Evolutionary conservation across 2,888 invertebrate species (phyloP).

Genomic region (Agrypnus murinus): DNA sequence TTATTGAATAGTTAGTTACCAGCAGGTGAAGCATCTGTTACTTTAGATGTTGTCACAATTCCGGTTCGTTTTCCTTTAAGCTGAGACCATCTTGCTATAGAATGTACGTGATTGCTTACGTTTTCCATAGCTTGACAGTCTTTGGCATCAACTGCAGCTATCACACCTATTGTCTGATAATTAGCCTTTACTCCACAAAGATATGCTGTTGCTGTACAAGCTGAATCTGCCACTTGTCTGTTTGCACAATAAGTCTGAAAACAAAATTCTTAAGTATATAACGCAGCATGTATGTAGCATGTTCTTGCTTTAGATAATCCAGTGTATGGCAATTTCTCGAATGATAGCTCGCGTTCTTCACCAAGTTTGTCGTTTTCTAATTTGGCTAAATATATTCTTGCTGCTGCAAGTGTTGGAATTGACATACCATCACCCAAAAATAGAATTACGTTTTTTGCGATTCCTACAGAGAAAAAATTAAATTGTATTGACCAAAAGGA

Average conservation of each 20-base stretch:
- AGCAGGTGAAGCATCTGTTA: conserved; percentile 87
- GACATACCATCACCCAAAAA: conserved; percentile 94
- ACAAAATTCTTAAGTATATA: too few relatives aligned
- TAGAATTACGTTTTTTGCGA: conserved; percentile 85
- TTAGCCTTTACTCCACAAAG: conserved; percentile 86
- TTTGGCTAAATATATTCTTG: conserved; percentile 83
- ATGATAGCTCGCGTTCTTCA: conserved; percentile 81
- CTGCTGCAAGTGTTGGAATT: conserved; percentile 85
- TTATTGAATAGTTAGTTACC: too few relatives aligned
- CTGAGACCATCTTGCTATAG: conserved; percentile 83
- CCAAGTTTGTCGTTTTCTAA: conserved; percentile 73
- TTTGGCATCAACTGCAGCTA: conserved; percentile 76
- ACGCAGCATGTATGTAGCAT: too few relatives aligned
- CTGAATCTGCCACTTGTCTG: conserved; percentile 86
- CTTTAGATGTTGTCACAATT: conserved; percentile 84
- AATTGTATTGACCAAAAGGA: too few relatives aligned
- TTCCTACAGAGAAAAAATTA: conserved; percentile 64
- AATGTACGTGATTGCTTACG: conserved; percentile 76
- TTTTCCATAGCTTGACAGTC: conserved; percentile 78
- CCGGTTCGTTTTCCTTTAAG: conserved; percentile 78
- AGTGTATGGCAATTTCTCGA: conserved; percentile 84
- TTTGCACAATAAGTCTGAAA: conserved; percentile 74
- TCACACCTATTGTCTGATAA: conserved; percentile 84
- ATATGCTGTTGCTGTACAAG: conserved; percentile 88
- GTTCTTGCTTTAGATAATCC: conserved; percentile 83